Evolutionary conservation across 2,113 vertebrate species (phyloP), one percentile per base, ranked within the genome.

Genomic region (Spilogale gracilis): DNA sequence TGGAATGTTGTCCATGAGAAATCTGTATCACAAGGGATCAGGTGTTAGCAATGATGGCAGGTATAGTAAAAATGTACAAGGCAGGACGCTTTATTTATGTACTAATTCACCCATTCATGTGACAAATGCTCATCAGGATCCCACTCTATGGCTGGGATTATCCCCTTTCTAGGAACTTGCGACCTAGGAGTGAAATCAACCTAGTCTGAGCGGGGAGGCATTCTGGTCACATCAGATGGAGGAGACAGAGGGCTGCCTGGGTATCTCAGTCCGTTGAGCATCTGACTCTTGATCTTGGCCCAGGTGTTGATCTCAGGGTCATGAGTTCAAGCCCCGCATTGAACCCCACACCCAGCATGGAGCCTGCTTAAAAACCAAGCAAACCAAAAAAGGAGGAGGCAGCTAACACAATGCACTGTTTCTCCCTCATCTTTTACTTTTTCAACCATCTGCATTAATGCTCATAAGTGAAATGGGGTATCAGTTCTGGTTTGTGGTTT

Each of bases 401-500:
- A 76, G 71, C 27, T 73, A 63, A 84, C 7, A n/a, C 6, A 32
- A 30, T 7, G 32, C 7, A n/a, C 60, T 30, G 9, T 91, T 81
- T 85, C 48, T 88, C 56, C n/a, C 76, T 86, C 63, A 3, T 38
- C 17, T 56, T 95, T 85, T 78, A 61, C 50, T 65, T 87, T 91
- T 91, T 71, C 74, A 79, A 67, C 48, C 50, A 9, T 65, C 50
- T 65, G 38, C 56, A 23, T 50, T 69, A 48, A 76, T 1, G 7
- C 13, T 83, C 81, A 48, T 10, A 76, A 50, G n/a, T 60, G 48
- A 76, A 94, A 90, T 38, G 43, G 83, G 69, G 54, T 56, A 93
- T 94, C 92, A 73, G 25, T 81, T 83, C 93, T 89, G 60, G n/a
- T 74, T 50, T 92, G 52, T 8, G 0, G 50, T 65, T 86, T 94